A percentile compares a stretch with the other conserved stretches of the same genome.
Evolutionary conservation across 2,888 invertebrate species (phyloP).

Genomic region (Parnassius glacialis): DNA sequence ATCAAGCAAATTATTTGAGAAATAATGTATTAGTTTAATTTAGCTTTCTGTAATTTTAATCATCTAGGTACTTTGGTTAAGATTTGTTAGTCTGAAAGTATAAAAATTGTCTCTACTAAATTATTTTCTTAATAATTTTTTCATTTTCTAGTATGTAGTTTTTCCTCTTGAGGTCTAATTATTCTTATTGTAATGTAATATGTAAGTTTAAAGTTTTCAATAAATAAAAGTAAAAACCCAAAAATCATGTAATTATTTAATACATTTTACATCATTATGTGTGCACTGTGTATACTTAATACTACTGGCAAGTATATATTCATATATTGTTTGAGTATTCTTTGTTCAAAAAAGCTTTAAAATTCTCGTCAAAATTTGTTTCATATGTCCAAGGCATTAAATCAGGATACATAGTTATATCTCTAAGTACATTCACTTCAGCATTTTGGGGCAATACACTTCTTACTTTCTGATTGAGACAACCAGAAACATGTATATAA

Average conservation of each 20-base stretch:
- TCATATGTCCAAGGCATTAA: constrained; percentile 74
- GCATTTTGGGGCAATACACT: constrained; percentile 67
- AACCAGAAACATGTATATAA: constrained; percentile 71
- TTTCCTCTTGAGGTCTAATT: not conserved
- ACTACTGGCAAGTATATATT: not conserved
- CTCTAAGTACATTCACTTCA: constrained; percentile 51
- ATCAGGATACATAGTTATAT: constrained; percentile 69
- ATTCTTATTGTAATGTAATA: constrained; percentile 1
- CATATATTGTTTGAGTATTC: constrained; percentile 25
- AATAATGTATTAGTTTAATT: not conserved
- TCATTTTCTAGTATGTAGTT: not conserved
- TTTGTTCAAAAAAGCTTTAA: constrained; percentile 62
- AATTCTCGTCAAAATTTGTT: constrained; percentile 67
- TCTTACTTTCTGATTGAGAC: constrained; percentile 72
- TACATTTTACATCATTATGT: constrained; percentile 3
- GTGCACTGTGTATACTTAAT: not conserved
- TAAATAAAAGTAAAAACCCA: constrained; percentile 1
- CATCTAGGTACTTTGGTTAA: too few relatives aligned
- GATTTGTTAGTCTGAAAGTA: not conserved
- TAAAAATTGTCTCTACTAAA: not conserved
- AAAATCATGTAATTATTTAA: constrained; percentile 10
- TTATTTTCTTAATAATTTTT: not conserved
- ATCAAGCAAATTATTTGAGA: not conserved
- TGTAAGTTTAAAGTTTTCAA: constrained; percentile 5
- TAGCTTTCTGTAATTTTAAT: not conserved